Evolutionary conservation across 2,113 vertebrate genomes (phyloP).

Genomic region (Cariama cristata): DNA sequence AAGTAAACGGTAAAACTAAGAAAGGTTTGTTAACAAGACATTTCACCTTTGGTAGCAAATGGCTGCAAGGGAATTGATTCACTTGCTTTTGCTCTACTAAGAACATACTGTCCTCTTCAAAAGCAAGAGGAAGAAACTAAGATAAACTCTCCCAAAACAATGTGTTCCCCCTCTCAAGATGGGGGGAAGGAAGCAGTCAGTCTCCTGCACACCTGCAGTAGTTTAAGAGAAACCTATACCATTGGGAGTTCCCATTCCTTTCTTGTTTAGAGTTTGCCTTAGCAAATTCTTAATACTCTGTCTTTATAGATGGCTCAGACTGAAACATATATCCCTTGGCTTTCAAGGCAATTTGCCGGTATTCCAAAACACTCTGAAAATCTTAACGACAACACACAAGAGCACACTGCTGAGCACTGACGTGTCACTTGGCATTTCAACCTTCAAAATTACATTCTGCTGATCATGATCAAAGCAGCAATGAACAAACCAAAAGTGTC

Average conservation of each 20-base stretch:
- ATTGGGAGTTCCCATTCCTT: not conserved
- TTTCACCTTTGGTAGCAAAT: not conserved
- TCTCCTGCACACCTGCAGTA: not conserved
- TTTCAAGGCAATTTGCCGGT: not conserved
- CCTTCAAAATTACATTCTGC: not conserved
- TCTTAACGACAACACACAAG: not conserved
- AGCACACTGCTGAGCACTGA: not conserved
- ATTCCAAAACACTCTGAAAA: not conserved
- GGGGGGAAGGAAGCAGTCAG: not conserved
- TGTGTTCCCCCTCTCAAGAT: not conserved
- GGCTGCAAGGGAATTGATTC: not conserved
- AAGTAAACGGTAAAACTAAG: not conserved
- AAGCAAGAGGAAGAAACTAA: not conserved
- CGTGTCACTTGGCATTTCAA: not conserved
- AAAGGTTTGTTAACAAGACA: not conserved
- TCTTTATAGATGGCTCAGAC: not conserved
- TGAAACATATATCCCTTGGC: not conserved
- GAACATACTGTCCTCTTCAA: not conserved
- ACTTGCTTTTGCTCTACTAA: not conserved
- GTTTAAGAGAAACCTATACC: not conserved
- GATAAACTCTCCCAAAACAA: not conserved
- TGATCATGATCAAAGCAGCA: not conserved
- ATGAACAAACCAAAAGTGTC: not conserved
- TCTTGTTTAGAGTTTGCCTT: not conserved
- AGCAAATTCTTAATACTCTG: not conserved